These are phyloP conservation scores for Craterocephalus amniculus DNA, from an alignment of 2,797 vertebrate genomes.

Conservation along the genomic window DNA sequence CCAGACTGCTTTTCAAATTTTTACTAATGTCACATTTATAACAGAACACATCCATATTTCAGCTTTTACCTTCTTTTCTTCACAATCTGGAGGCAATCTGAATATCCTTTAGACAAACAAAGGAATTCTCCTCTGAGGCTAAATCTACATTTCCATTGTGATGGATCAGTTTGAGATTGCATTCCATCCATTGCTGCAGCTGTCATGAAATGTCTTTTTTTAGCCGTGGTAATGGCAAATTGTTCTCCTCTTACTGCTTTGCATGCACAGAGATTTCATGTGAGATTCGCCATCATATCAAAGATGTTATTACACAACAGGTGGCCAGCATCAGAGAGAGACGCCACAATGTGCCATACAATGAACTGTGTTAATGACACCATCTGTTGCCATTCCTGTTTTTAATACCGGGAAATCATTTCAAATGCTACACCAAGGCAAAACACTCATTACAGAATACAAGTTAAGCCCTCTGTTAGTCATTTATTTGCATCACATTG, in stretches of 20 bases:
- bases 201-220: slow-evolving; percentile 29
- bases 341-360: slow-evolving; percentile 53
- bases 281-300: slow-evolving; percentile 38
- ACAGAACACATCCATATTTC: slow-evolving; percentile 8
- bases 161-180: slow-evolving; percentile 51
- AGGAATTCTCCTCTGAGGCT: slow-evolving; percentile 38
- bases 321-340: slow-evolving; percentile 65
- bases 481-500: slow-evolving; percentile 12
- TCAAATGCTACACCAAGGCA: slow-evolving; percentile 29
- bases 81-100: slow-evolving; percentile 33
- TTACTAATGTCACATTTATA: slow-evolving; percentile 37
- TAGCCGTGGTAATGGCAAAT: slow-evolving; percentile 28
- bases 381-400: slow-evolving; percentile 64
- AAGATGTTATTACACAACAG: slow-evolving; percentile 70
- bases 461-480: slow-evolving; percentile 20
- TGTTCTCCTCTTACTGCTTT: slow-evolving; percentile 44
- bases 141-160: slow-evolving; percentile 54
- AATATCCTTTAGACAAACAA: slow-evolving; percentile 35
- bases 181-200: slow-evolving; percentile 51
- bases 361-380: slow-evolving; percentile 72
- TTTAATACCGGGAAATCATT: slow-evolving; percentile 54
- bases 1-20: slow-evolving; percentile 14
- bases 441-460: slow-evolving; percentile 15
- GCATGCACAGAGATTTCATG: slow-evolving; percentile 28
- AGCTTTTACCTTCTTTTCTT: slow-evolving; percentile 21